Evolutionary conservation across 2,888 invertebrate species (phyloP), one percentile per base, ranked within the genome.

Genomic region (Cecidostiba fungosa): DNA sequence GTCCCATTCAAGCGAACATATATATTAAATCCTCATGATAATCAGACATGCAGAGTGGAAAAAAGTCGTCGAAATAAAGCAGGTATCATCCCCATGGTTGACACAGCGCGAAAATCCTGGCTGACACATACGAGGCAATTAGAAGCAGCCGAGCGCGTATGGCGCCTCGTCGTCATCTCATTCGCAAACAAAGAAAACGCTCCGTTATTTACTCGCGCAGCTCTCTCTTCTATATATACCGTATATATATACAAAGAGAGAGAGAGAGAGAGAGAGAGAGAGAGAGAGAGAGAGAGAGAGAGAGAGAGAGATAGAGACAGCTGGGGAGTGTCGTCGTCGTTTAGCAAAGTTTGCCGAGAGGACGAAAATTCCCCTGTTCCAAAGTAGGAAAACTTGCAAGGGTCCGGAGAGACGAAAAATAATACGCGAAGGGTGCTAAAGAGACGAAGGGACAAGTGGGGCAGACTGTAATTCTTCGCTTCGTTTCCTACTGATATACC

Each of bases 151-250:
- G 66, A 29, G 74, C 47, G 54, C 23, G 5, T 62, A 62, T 1
- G 8, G 62, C 62, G 50, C 19, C 50, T 19, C 50, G 50, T 50
- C 72, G 74, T 81, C 74, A 74, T 81, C 81, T 74, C 66, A 12
- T 74, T 74, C 73, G 74, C 76, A 82, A 82, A 82, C 76, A 82
- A 77, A 76, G 82, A 77, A 82, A 69, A 54, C 39, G 36, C 39
- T 69, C 69, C 47, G 50, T 54, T 82, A 69, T 82, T 82, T 82
- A 66, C 74, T 76, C 47, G 74, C 39, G 73, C 66, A 16, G 43
- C 32, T 4, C 54, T 59, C 54, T 59, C 50, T 16, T 19, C 5
- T 29, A 32, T 73, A 26, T 80, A 80, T 70, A 72, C 54, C 23
- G n/a, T 39, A 50, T 39, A 1, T 23, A 8, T 59, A 23, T 19